Evolutionary conservation across 2,113 vertebrate genomes (phyloP).

Genomic region (Podarcis raffonei): DNA sequence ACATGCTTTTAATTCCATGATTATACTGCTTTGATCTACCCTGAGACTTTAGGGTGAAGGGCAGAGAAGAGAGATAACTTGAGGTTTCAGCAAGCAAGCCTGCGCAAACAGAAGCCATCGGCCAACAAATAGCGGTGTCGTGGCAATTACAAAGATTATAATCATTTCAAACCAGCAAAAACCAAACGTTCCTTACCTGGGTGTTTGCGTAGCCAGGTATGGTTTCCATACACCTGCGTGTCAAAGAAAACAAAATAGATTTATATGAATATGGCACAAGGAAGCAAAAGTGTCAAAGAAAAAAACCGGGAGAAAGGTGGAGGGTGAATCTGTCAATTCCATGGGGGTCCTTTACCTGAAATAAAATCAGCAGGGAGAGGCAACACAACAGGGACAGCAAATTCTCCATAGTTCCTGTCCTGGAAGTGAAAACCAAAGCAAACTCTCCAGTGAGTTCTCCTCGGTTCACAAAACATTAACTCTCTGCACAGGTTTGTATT

Average conservation of each 20-base stretch:
- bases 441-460: conserved; percentile 1
- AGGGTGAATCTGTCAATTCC: fast-evolving
- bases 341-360: conserved; percentile 79
- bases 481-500: neutral
- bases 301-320: fast-evolving
- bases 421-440: neutral
- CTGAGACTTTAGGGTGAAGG: no score
- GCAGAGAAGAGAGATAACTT: no score
- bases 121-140: neutral
- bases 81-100: no score
- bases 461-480: neutral
- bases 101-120: neutral
- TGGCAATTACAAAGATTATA: neutral
- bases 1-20: no score
- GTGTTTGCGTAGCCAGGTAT: conserved; percentile 74
- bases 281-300: neutral
- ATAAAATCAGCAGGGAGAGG: conserved; percentile 75
- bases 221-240: conserved; percentile 81
- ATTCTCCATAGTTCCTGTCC: conserved; percentile 62
- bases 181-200: conserved; percentile 81
- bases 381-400: conserved; percentile 25
- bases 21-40: no score
- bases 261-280: neutral
- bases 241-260: conserved; percentile 34
- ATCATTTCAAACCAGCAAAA: neutral